Base-by-base conservation (phyloP, 2,113 vertebrate genomes). In the Panthera leo region DNA sequence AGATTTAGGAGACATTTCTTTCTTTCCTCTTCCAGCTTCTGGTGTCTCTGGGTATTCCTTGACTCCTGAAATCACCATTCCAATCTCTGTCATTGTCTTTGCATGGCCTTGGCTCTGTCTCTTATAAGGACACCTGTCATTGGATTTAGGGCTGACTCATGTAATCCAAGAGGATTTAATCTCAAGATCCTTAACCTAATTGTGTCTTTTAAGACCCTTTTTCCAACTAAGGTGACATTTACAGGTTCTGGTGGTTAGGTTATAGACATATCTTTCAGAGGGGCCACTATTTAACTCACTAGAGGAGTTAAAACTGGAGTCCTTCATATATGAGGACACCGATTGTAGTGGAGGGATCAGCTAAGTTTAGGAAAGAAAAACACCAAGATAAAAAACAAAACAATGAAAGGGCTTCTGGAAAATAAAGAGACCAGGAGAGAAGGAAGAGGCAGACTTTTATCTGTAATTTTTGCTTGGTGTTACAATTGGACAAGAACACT, bases 31-130 rank as follows among this genome's bases (percentile, higher is more conserved):
- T 53, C 16, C 18, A 95, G 7, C 14, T 68, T 71, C 39, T 34
- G 36, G 6, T 85, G 63, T 75, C 29, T 68, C 18, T 11, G 23
- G 1, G 0, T 67, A 25, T 21, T 87, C 55, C 27, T 31, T 75
- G 36, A 18, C 2, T 39, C 73, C 3, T 67, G 34, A 19, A n/a
- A 10, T 0, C 1, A 31, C 10, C 8, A 36, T 31, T 68, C 7
- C 25, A 65, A 21, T 76, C 31, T 83, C n/a, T n/a, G 23, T 42
- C n/a, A 65, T 34, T 4, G 1, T 71, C 12, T 86, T 65, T 39
- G 6, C 36, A 34, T 75, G 55, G 5, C 23, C 3, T 79, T 88
- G 16, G 25, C 1, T 73, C 27, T 45, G 6, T 61, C 25, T 67
- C 51, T 36, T 53, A 27, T 16, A 21, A 84, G 14, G 10, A 23